Conservation (phyloP, 2,113 vertebrate species). For the Oreochromis niloticus region DNA sequence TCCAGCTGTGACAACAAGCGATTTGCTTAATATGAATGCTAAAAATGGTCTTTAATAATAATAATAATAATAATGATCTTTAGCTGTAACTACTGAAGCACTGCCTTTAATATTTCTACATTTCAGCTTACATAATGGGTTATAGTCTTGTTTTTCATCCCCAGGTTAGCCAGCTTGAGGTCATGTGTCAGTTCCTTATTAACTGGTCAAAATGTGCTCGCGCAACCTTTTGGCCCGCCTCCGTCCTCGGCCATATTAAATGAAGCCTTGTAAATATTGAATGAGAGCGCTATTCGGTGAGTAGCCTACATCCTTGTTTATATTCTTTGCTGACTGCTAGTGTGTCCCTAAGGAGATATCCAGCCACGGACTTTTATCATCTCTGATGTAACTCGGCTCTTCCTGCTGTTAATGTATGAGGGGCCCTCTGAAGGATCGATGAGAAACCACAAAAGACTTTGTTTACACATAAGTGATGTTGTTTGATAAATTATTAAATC, state of each 20-base stretch:
- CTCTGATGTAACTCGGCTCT: slow-evolving; percentile 25
- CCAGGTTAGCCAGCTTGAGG: background rate
- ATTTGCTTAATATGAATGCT: background rate
- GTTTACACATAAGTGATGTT: slow-evolving; percentile 52
- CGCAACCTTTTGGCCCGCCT: background rate
- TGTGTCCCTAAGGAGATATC: slow-evolving; percentile 50
- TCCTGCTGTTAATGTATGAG: slow-evolving; percentile 18
- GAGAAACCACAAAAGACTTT: slow-evolving; percentile 46
- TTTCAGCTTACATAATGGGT: background rate
- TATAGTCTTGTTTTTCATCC: background rate
- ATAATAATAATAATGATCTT: background rate
- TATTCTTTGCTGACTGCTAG: slow-evolving; percentile 36
- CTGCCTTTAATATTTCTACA: background rate
- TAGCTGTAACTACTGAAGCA: background rate
- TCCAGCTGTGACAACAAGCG: background rate
- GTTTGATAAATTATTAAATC: slow-evolving; percentile 34
- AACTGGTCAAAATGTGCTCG: background rate
- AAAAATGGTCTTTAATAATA: background rate
- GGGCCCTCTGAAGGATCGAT: slow-evolving; percentile 25
- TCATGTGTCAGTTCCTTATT: background rate
- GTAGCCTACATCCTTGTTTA: slow-evolving; percentile 20
- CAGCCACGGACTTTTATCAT: slow-evolving; percentile 38
- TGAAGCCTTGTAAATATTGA: slow-evolving; percentile 45
- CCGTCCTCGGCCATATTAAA: background rate
- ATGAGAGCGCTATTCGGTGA: slow-evolving; percentile 21